phyloP scores from a whole-genome alignment of 2,113 vertebrate genomes.

The Dasyprocta punctata region DNA sequence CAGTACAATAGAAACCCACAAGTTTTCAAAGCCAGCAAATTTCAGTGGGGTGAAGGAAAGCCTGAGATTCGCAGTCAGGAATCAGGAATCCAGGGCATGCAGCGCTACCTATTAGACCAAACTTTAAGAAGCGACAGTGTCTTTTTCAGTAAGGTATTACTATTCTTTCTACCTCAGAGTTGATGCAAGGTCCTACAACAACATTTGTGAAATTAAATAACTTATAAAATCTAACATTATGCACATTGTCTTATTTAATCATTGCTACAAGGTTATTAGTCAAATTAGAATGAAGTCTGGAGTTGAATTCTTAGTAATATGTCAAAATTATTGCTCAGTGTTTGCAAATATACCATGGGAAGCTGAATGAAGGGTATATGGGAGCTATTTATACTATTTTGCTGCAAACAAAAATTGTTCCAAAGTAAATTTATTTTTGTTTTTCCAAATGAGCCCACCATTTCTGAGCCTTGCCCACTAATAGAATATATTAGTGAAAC shows the following conservation, averaged over 20 bases:
- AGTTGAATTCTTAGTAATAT: not conserved
- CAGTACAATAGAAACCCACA: not conserved
- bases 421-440: not conserved
- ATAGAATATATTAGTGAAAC: not conserved
- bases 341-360: not conserved
- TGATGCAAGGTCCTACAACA: not conserved
- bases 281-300: not conserved
- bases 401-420: not conserved
- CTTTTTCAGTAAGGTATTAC: not conserved
- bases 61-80: not conserved
- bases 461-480: not conserved
- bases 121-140: not conserved
- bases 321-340: not conserved
- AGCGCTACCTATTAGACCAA: not conserved
- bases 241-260: constrained; percentile 13
- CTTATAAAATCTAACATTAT: not conserved
- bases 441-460: not conserved
- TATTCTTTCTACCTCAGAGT: not conserved
- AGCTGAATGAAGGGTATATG: not conserved
- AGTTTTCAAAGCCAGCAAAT: too few relatives aligned
- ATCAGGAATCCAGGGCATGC: not conserved
- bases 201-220: not conserved
- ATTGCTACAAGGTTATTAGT: not conserved
- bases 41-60: not conserved
- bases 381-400: not conserved